A percentile compares a stretch with the other conserved stretches of the same genome.
Evolutionary conservation across 2,888 invertebrate genomes (phyloP).

Genomic region (Mesopsocus fuscifrons): DNA sequence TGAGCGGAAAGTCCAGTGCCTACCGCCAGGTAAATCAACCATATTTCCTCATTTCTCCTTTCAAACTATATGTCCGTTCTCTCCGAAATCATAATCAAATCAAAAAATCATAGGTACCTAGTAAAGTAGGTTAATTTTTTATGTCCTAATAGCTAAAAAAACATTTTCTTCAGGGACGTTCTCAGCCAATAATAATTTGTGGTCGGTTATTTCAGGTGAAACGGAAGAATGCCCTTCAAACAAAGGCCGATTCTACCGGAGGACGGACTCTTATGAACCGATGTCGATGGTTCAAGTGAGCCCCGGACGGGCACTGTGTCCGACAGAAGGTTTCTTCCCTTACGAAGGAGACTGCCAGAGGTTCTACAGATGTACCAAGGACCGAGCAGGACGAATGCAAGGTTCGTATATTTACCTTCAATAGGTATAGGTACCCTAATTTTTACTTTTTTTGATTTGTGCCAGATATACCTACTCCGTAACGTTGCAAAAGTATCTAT

Average conservation of each 20-base stretch:
- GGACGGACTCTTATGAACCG: constrained; percentile 1
- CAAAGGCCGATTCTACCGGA: constrained; percentile 28
- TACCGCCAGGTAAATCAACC: constrained; percentile 33
- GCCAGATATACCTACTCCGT: too few relatives aligned
- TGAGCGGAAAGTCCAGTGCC: constrained; percentile 49
- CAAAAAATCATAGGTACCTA: too few relatives aligned
- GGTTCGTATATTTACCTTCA: too few relatives aligned
- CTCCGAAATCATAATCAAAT: neutral
- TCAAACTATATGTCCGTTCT: neutral
- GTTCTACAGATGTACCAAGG: constrained; percentile 49
- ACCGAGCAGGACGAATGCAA: constrained; percentile 25
- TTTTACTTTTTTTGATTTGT: too few relatives aligned
- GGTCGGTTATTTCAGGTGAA: constrained; percentile 14
- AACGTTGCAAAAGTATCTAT: too few relatives aligned
- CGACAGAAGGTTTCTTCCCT: constrained; percentile 45
- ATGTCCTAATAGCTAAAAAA: too few relatives aligned
- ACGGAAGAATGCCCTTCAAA: constrained; percentile 14
- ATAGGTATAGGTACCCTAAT: too few relatives aligned
- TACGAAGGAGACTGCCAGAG: constrained; percentile 45
- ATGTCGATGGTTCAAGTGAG: constrained; percentile 35
- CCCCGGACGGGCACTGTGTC: constrained; percentile 36
- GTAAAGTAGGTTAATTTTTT: too few relatives aligned
- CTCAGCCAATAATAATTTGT: too few relatives aligned
- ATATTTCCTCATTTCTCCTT: neutral
- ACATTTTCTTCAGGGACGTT: too few relatives aligned